Evolutionary conservation across 1,140 invertebrate genomes (phyloP), one percentile per base, ranked within the genome.

Genomic region (Zaprionus ghesquierei): DNA sequence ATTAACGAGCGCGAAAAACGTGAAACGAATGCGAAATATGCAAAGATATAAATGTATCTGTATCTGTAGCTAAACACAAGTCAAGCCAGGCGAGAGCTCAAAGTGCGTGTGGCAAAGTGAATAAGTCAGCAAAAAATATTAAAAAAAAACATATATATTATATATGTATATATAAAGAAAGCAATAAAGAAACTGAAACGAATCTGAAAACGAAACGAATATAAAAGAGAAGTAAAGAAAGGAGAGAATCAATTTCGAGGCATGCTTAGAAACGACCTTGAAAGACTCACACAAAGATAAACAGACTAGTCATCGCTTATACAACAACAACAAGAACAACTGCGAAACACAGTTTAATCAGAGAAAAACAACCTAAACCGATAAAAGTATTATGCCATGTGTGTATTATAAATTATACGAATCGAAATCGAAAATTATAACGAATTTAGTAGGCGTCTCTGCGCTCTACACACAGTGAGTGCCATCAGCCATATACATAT

Each of bases 341-440:
- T 63, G 79, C 70, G 63, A 75, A 76, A 49, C 69, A 75, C 75
- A 68, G 46, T 63, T 59, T 29, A 75, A 60, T 41, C 35, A 51
- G 41, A 64, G 55, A 69, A 46, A n/a, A n/a, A n/a, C n/a, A n/a
- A n/a, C n/a, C 54, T 65, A 75, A 70, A 49, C 59, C 60, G 50
- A 33, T 70, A 69, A 87, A 87, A 87, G 82, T 87, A 86, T 86
- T 86, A 86, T 86, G 81, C 59, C 62, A 79, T 73, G 64, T 84
- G 80, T 84, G 79, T 84, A 81, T 73, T 81, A 84, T 84, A 73
- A 69, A 76, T 85, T 77, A 55, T 69, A 77, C 59, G 35, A 73
- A 73, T 70, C 55, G 51, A 70, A 56, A 62, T 53, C 62, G 75
- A 75, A n/a, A 75, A 44, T 56, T 46, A 60, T 56, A 55, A 81